These are phyloP conservation scores for Leucania comma DNA, from an alignment of 2,888 invertebrate species.

Conservation along the genomic window DNA sequence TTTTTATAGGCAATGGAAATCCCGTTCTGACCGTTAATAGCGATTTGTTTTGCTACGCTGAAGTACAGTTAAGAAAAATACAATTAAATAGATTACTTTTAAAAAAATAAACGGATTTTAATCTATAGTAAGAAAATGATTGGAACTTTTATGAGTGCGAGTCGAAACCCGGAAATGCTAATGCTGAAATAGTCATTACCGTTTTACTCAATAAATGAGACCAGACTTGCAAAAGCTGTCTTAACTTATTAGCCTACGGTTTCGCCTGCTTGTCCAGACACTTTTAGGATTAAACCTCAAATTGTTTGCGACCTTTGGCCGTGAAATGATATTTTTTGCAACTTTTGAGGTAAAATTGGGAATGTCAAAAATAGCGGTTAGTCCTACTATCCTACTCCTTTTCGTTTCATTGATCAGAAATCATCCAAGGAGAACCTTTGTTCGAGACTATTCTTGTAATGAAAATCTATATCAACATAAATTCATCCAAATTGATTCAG, in stretches of 20 bases:
- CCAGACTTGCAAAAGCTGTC: not conserved
- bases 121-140: constrained; percentile 1
- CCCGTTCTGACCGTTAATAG: not conserved
- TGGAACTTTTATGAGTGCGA: not conserved
- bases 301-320: no score
- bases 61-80: constrained; percentile 1
- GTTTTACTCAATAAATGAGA: not conserved
- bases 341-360: no score
- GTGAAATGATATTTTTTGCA: no score
- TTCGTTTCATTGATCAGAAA: not conserved
- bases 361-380: no score
- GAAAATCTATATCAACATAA: not conserved
- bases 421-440: not conserved
- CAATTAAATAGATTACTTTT: not conserved
- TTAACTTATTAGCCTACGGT: not conserved
- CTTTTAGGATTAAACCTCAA: no score
- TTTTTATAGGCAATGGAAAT: constrained; percentile 2
- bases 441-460: no score
- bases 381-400: no score
- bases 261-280: no score
- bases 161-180: constrained; percentile 4
- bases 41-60: not conserved
- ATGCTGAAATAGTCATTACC: not conserved
- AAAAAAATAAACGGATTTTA: not conserved
- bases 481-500: not conserved